Evolutionary conservation across 2,113 vertebrate species (phyloP).

Genomic region (Geococcyx californianus): DNA sequence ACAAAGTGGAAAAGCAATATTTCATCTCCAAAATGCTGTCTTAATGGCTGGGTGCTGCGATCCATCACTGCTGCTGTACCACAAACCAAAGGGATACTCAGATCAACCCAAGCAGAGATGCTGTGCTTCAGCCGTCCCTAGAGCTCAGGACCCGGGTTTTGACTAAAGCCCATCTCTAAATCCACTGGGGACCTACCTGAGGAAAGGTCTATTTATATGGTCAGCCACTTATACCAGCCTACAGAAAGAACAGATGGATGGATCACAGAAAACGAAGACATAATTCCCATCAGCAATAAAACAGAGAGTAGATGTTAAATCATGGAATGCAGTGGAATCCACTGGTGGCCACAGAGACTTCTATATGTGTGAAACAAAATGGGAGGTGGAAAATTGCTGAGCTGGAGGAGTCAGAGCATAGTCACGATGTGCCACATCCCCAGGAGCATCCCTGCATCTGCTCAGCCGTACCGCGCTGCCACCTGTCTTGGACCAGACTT

Average conservation of each 20-base stretch:
- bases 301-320: not conserved
- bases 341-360: rapidly evolving
- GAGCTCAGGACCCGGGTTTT: not conserved
- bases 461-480: rapidly evolving
- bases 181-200: not conserved
- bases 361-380: not conserved
- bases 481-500: not conserved
- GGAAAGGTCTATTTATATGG: not conserved
- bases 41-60: not conserved
- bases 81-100: not conserved
- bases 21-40: rapidly evolving
- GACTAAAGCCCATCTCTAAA: not conserved
- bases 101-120: not conserved
- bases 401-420: not conserved
- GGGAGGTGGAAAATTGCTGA: not conserved
- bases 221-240: not conserved
- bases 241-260: not conserved
- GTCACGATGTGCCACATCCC: rapidly evolving
- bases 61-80: not conserved
- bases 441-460: not conserved
- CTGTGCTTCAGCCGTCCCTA: not conserved
- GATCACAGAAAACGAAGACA: not conserved
- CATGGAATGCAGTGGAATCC: too few species aligned
- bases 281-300: not conserved
- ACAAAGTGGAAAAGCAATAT: not conserved